A percentile compares a stretch with the other conserved stretches of the same genome.
These are phyloP conservation scores for Akabosia matsudoensis DNA, from an alignment of 1,140 invertebrate species.

Conservation along the genomic window DNA sequence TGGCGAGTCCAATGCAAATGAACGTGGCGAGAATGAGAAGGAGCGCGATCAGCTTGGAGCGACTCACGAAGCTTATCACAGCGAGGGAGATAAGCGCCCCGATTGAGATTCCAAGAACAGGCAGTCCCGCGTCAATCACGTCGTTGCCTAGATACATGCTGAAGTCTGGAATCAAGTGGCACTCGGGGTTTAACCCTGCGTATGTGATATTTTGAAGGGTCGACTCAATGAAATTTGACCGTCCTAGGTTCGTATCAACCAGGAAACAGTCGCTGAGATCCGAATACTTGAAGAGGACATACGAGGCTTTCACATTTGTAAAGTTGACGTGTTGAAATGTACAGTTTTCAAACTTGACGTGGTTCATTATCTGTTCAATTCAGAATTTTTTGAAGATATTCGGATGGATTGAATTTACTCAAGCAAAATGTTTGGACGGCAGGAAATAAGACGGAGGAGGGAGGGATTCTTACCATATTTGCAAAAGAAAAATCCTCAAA, in stretches of 20 bases:
- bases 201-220: slow-evolving; percentile 44
- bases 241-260: slow-evolving; percentile 42
- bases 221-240: slow-evolving; percentile 44
- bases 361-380: slow-evolving; percentile 48
- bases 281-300: slow-evolving; percentile 45
- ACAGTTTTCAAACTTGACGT: slow-evolving; percentile 47
- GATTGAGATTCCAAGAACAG: slow-evolving; percentile 43
- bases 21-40: slow-evolving; percentile 32
- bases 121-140: slow-evolving; percentile 37
- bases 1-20: slow-evolving; percentile 40
- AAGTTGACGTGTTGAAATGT: slow-evolving; percentile 46
- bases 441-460: neutral
- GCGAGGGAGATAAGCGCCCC: slow-evolving; percentile 34
- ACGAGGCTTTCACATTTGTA: slow-evolving; percentile 44
- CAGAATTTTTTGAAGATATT: no score
- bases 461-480: slow-evolving; percentile 46
- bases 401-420: no score
- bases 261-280: slow-evolving; percentile 45
- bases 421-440: no score
- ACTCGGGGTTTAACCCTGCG: slow-evolving; percentile 44
- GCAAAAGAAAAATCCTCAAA: slow-evolving; percentile 43
- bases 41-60: slow-evolving; percentile 29
- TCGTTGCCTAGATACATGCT: slow-evolving; percentile 42
- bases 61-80: slow-evolving; percentile 30
- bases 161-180: slow-evolving; percentile 46